Evolutionary conservation across 2,888 invertebrate species (phyloP), one percentile per base, ranked within the genome.

Genomic region (Hyposoter dolosus): DNA sequence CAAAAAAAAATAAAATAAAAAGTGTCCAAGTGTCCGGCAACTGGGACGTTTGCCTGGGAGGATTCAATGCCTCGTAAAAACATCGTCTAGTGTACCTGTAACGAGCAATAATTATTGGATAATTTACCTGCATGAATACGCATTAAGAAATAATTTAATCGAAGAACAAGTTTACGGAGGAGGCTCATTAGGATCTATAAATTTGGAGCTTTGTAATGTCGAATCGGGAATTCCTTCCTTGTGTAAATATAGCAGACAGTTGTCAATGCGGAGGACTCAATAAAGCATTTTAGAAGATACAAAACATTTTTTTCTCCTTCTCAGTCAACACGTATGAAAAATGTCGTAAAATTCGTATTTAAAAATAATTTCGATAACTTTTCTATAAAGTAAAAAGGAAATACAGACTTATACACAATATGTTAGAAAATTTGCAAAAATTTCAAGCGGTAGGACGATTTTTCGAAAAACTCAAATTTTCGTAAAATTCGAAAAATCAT

Each of bases 171-270:
- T 75, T 56, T 43, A 74, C 63, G 69, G 78, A n/a, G 63, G 86
- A 87, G 80, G 84, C 87, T 86, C 87, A 86, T 82, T 86, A 83
- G 82, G 15, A 53, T 80, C 83, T 66, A 85, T 28, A 76, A 71
- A 35, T 72, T 45, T 47, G 15, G 12, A 45, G 43, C 40, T 45
- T 12, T 65, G 45, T 32, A 47, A 32, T 17, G 40, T 40, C 10
- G 5, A 71, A 71, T 68, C 63, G n/a, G 23, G 35, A 40, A 77
- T 32, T 65, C 23, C 23, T 32, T 72, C 65, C 56, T 78, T 35
- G n/a, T 82, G 74, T 78, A 82, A 68, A 85, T 81, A 82, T 68
- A 71, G n/a, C 28, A 35, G 28, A 60, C 32, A 75, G 60, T 75
- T 71, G 66, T 40, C 17, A 69, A 79, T 68, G 53, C n/a, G 68